Evolutionary conservation across 2,797 vertebrate genomes (phyloP).

Genomic region (Pitangus sulphuratus): DNA sequence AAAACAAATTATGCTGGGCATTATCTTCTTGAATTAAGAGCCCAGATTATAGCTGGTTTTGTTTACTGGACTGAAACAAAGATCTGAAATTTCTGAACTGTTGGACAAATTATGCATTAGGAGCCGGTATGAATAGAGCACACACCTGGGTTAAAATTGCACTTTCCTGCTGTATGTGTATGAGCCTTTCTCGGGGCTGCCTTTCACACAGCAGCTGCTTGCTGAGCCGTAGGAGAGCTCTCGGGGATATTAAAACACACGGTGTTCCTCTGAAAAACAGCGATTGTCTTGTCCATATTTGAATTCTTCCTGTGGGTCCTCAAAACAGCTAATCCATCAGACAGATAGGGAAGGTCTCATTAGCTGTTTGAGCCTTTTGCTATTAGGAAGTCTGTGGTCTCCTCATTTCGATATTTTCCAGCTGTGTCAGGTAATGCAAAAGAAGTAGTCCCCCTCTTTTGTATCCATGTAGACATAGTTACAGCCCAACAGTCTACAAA

Average conservation of each 20-base stretch:
- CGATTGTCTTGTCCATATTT: neutral
- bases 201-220: neutral
- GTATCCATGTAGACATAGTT: neutral
- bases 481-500: neutral
- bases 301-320: neutral
- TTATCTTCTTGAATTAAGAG: neutral
- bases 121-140: neutral
- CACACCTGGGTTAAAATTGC: neutral
- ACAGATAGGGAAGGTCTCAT: neutral
- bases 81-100: neutral
- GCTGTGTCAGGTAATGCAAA: accelerated
- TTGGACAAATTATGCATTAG: neutral
- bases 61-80: neutral
- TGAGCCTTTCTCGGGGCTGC: neutral
- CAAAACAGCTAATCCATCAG: neutral
- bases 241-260: neutral
- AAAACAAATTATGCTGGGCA: neutral
- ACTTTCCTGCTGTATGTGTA: neutral
- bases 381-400: neutral
- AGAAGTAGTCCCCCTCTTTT: neutral
- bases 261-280: neutral
- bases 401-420: neutral
- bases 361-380: neutral
- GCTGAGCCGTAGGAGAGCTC: neutral
- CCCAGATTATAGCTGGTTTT: neutral